Conservation (phyloP, 2,797 vertebrate genomes). For the Coreius guichenoti region DNA sequence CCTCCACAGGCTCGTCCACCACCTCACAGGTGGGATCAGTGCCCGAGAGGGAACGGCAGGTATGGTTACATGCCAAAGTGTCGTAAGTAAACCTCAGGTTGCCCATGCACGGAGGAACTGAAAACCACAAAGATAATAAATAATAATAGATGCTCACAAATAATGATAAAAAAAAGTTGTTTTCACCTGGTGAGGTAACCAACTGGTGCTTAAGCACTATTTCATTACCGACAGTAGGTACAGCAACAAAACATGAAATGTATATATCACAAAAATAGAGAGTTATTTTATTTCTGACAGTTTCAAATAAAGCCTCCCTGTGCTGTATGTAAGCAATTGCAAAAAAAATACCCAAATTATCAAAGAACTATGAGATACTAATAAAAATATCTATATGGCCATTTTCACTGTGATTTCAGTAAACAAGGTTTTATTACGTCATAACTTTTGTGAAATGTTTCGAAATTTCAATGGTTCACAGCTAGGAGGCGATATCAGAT, state of each 20-base stretch:
- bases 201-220: too few relatives aligned
- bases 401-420: too few relatives aligned
- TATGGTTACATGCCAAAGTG: conserved; percentile 69
- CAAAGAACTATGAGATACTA: too few relatives aligned
- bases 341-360: too few relatives aligned
- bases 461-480: too few relatives aligned
- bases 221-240: background rate
- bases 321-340: too few relatives aligned
- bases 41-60: conserved; percentile 71
- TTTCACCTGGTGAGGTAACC: background rate
- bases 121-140: conserved; percentile 21
- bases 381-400: too few relatives aligned
- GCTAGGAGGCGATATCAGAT: too few relatives aligned
- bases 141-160: background rate
- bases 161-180: background rate
- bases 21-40: conserved; percentile 68
- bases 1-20: conserved; percentile 68
- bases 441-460: too few relatives aligned
- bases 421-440: too few relatives aligned
- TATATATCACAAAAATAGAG: background rate
- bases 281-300: too few relatives aligned
- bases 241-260: background rate
- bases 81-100: conserved; percentile 74
- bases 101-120: conserved; percentile 67
- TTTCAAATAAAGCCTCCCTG: too few relatives aligned